These are phyloP conservation scores for Meloidogyne hapla DNA, from an alignment of 1,140 invertebrate genomes.

Conservation along the genomic window DNA sequence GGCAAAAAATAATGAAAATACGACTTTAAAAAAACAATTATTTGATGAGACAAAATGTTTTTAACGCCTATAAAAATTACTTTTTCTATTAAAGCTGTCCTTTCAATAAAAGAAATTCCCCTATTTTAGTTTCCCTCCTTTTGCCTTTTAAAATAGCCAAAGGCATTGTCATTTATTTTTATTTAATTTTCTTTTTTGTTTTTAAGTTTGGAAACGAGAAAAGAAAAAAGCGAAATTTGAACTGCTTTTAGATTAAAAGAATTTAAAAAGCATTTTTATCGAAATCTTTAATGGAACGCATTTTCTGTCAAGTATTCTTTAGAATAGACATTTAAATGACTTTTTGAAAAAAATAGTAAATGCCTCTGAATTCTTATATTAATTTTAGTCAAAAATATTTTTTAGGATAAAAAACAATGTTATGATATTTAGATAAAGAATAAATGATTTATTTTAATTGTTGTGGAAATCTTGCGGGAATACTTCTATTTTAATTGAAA, in stretches of 20 bases:
- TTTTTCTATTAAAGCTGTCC: not conserved
- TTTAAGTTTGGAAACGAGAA: not conserved
- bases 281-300: not conserved
- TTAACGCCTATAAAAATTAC: slow-evolving; percentile 7
- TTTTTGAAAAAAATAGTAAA: too few species aligned
- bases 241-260: not conserved
- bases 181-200: not conserved
- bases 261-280: not conserved
- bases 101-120: not conserved
- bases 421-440: too few species aligned
- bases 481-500: too few species aligned
- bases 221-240: not conserved
- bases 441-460: too few species aligned
- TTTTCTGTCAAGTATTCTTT: not conserved
- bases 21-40: not conserved
- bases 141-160: not conserved
- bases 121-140: not conserved
- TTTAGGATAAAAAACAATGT: too few species aligned
- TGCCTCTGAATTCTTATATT: too few species aligned
- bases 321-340: not conserved
- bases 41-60: slow-evolving; percentile 2
- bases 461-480: too few species aligned
- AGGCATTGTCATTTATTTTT: not conserved
- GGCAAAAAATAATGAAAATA: too few species aligned
- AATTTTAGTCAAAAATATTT: too few species aligned